phyloP scores from a whole-genome alignment of 2,113 vertebrate species.

The Malurus cyaneus region DNA sequence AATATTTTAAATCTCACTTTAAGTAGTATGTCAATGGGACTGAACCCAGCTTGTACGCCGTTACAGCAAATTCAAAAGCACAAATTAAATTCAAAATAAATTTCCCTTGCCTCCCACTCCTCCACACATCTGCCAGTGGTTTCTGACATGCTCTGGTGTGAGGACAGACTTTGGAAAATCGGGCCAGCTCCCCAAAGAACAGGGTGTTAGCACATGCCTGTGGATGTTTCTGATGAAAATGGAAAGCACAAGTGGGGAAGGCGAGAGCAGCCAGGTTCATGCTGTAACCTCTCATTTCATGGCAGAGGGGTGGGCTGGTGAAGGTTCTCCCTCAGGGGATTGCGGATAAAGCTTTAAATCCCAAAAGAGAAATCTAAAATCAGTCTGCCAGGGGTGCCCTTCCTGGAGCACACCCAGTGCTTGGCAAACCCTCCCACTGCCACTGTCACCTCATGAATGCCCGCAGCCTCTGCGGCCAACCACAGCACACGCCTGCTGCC shows the following conservation, averaged over 20 bases:
- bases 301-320: not conserved
- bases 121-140: conserved; percentile 12
- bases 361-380: not conserved
- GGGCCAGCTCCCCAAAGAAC: not conserved
- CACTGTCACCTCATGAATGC: not conserved
- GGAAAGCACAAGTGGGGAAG: not conserved
- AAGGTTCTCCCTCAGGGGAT: accelerated
- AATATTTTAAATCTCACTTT: not conserved
- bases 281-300: not conserved
- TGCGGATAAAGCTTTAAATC: not conserved
- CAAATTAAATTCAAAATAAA: not conserved
- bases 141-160: not conserved
- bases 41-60: not conserved
- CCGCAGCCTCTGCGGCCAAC: not conserved
- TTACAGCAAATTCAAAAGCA: not conserved
- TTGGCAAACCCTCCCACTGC: not conserved
- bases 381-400: not conserved
- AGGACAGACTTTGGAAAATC: conserved; percentile 1
- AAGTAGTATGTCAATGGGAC: not conserved
- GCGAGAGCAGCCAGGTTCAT: not conserved
- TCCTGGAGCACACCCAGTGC: not conserved
- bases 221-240: not conserved
- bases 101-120: not conserved
- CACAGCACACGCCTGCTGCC: not conserved
- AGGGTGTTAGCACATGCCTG: not conserved